Evolutionary conservation across 2,113 vertebrate species (phyloP).

Genomic region (Neogale vison): DNA sequence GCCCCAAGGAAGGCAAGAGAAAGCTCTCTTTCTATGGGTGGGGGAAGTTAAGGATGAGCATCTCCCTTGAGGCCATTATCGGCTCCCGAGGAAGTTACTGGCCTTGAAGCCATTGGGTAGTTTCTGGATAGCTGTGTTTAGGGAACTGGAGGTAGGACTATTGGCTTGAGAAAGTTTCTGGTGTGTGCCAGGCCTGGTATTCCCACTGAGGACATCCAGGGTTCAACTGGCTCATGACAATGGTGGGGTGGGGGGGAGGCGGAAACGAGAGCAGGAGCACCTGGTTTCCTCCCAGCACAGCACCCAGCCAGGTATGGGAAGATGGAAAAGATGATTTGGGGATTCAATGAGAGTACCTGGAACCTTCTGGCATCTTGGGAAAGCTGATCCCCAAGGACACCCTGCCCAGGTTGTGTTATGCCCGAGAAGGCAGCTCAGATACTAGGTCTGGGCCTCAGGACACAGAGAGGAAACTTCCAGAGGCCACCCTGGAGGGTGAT

Average conservation of each 20-base stretch:
- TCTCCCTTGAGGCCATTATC: not conserved
- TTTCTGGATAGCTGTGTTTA: slow-evolving; percentile 48
- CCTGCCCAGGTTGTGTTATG: not conserved
- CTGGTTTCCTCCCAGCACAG: not conserved
- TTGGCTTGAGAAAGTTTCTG: not conserved
- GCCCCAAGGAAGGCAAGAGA: not conserved
- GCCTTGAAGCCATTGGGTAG: slow-evolving; percentile 44
- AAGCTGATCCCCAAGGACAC: not conserved
- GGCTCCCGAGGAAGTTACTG: not conserved
- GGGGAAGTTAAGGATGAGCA: not conserved
- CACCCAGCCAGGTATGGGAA: not conserved
- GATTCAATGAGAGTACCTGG: slow-evolving; percentile 38
- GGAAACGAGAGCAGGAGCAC: rapidly evolving
- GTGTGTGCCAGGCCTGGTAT: not conserved
- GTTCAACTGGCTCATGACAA: not conserved
- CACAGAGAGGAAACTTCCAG: not conserved
- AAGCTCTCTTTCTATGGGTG: not conserved
- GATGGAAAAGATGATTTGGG: not conserved
- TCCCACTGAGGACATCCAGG: not conserved
- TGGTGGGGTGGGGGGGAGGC: too few relatives aligned
- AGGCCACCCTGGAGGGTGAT: not conserved
- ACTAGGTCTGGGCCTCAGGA: not conserved
- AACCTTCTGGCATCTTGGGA: slow-evolving; percentile 63
- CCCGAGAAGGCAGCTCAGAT: not conserved
- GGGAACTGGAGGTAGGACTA: not conserved